Evolutionary conservation across 2,797 vertebrate species (phyloP).

Genomic region (Spheniscus humboldti): DNA sequence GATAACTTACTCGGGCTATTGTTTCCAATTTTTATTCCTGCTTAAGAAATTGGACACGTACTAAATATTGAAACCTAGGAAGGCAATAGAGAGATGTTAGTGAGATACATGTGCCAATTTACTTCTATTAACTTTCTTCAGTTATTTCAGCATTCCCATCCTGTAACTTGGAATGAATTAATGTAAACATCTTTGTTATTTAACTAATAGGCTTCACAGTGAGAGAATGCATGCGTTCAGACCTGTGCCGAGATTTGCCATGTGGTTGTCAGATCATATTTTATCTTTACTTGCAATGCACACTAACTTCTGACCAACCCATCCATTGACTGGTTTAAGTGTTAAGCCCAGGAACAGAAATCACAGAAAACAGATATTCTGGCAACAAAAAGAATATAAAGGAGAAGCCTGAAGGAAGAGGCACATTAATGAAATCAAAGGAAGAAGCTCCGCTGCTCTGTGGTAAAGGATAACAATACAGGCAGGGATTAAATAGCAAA

Average conservation of each 20-base stretch:
- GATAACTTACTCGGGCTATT: slow-evolving; percentile 47
- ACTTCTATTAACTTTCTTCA: slow-evolving; percentile 29
- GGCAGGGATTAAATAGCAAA: neutral
- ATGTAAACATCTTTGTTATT: neutral
- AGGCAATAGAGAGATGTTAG: neutral
- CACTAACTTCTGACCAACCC: neutral
- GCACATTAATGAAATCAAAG: neutral
- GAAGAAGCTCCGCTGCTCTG: neutral
- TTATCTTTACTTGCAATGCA: neutral
- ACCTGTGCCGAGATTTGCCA: neutral
- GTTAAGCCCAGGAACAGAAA: neutral
- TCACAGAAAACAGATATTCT: neutral
- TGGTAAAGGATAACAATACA: neutral
- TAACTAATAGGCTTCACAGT: neutral
- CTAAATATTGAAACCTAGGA: slow-evolving; percentile 49
- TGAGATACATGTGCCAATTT: slow-evolving; percentile 7
- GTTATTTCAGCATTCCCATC: neutral
- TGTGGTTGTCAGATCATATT: neutral
- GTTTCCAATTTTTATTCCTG: slow-evolving; percentile 57
- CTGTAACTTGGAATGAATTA: slow-evolving; percentile 19
- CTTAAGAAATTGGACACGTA: slow-evolving; percentile 31
- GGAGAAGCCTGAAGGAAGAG: neutral
- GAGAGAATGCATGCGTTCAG: neutral
- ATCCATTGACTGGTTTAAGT: neutral
- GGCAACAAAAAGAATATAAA: neutral